Base-by-base conservation (phyloP, 2,888 invertebrate genomes). In the Apomyelois bistriatella region DNA sequence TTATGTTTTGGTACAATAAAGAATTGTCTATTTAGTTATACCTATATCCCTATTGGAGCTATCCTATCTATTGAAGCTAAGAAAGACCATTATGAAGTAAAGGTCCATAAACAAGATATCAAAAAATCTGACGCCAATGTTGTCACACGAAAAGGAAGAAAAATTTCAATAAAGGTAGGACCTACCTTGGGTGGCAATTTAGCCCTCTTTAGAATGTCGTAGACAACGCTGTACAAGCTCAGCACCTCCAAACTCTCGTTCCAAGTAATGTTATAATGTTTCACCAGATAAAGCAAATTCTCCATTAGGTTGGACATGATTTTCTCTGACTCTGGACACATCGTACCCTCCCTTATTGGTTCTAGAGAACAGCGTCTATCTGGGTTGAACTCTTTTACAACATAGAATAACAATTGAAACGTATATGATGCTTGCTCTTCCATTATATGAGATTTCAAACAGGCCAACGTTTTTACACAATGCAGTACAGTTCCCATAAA, bases 181-280 rank as follows among this genome's bases (percentile, higher is more conserved):
- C 76, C 74, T 54, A 87, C 90, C 79, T 89, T 90, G 54, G 76
- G 76, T 37, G 79, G 70, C 50, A 91, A 71, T 63, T 85, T 82
- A 0, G 76, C 70, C 46, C 80, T 77, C 54, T 79, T 76, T 50
- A 91, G 65, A 48, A 90, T 82, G 59, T 79, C 78, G 46, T 74
- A 78, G 1, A 89, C 84, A 46, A 85, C 66, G 32, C 73, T 77
- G 54, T 88, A 86, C 9, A 96, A 82, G 60, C 94, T 94, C 55
- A 94, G 91, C 0, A 95, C 93, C 84, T 96, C 95, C 1, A 95
- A 89, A 54, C 94, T 95, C 64, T 95, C 95, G 53, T 93, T 92
- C 96, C 96, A 96, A 32, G 94, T 94, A 10, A 96, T 93, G 57
- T 94, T 92, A 62, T 94, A 94, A 46, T 93, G 92, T 55, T 93